Evolutionary conservation across 2,888 invertebrate species (phyloP).

Genomic region (Drosophila neotestacea): DNA sequence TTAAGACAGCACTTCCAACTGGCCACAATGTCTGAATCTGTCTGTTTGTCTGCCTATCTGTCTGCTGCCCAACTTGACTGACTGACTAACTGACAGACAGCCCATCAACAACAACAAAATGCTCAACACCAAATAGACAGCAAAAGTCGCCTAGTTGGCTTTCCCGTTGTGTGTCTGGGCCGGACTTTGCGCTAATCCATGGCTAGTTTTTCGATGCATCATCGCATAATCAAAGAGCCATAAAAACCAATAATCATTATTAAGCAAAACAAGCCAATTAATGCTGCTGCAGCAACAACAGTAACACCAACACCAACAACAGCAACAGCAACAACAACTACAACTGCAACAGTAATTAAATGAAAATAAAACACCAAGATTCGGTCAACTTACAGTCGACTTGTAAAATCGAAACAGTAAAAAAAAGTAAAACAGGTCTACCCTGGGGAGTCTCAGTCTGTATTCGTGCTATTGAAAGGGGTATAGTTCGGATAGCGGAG

Average conservation of each 20-base stretch:
- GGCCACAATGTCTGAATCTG: conserved; percentile 41
- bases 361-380: conserved; percentile 78
- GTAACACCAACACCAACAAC: conserved; percentile 38
- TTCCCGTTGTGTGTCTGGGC: conserved; percentile 49
- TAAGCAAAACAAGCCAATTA: conserved; percentile 80
- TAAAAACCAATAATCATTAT: conserved; percentile 81
- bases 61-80: conserved; percentile 47
- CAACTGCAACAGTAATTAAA: conserved; percentile 68
- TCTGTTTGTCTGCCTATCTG: conserved; percentile 8
- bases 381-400: conserved; percentile 59
- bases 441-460: conserved; percentile 24
- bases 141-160: conserved; percentile 26
- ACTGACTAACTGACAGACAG: conserved; percentile 75
- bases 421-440: conserved; percentile 62
- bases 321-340: conserved; percentile 32
- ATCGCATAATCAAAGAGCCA: conserved; percentile 80
- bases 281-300: conserved; percentile 52
- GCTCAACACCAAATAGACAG: conserved; percentile 57
- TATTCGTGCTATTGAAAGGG: background rate
- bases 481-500: background rate
- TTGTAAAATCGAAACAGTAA: conserved; percentile 14
- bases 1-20: conserved; percentile 71
- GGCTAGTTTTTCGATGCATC: conserved; percentile 74
- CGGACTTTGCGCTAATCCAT: conserved; percentile 55
- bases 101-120: conserved; percentile 72